Evolutionary conservation across 1,140 invertebrate genomes (phyloP).

Genomic region (Mycetomoellerius zeteki): DNA sequence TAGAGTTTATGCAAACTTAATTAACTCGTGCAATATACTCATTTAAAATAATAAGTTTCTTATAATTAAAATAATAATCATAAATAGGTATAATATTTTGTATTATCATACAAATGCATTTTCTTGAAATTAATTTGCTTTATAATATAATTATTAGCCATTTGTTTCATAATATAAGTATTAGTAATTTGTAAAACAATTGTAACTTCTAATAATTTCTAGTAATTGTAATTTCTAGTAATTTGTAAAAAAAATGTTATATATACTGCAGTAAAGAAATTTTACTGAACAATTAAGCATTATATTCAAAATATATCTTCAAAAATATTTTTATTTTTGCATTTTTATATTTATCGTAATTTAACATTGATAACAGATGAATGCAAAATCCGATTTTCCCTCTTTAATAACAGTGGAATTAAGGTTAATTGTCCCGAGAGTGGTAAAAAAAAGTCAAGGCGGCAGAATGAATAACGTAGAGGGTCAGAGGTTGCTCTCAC

Average conservation of each 20-base stretch:
- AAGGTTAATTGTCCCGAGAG: neutral
- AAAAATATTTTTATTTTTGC: neutral
- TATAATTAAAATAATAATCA: neutral
- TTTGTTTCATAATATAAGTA: too few species aligned
- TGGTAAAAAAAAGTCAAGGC: neutral
- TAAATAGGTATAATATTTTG: neutral
- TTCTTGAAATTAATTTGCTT: neutral
- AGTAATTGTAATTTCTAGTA: neutral
- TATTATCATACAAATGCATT: neutral
- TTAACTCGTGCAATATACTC: neutral
- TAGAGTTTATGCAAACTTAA: neutral
- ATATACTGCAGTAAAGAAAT: neutral
- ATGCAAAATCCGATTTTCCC: neutral
- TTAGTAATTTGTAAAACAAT: too few species aligned
- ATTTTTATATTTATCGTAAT: neutral
- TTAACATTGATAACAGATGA: neutral
- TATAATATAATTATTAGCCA: neutral
- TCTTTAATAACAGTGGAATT: neutral
- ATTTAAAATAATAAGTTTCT: neutral
- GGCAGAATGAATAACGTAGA: slow-evolving; percentile 1
- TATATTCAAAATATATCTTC: neutral
- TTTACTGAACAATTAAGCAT: neutral
- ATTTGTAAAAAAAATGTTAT: neutral
- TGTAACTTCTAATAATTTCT: too few species aligned
- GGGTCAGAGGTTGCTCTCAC: slow-evolving; percentile 58